Percentiles rank a stretch among this genome's conserved stretches.
These are phyloP conservation scores for Tragelaphus imberbis DNA, from an alignment of 2,113 vertebrate species.

Conservation along the genomic window DNA sequence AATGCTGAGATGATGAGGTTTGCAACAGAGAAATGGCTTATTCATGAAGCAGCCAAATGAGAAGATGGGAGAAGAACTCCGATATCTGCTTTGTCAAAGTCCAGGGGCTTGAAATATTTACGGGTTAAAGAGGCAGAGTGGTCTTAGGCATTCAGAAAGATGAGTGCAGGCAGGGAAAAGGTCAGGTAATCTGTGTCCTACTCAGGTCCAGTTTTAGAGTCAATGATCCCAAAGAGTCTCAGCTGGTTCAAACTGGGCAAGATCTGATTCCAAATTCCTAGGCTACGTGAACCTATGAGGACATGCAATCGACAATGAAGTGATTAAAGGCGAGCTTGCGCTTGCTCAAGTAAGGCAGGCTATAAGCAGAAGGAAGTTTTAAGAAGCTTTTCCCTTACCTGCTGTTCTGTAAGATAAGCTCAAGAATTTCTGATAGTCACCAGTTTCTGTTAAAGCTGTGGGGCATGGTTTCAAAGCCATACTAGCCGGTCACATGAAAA, in stretches of 20 bases:
- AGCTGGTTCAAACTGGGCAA: background rate
- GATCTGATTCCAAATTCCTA: background rate
- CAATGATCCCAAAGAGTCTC: background rate
- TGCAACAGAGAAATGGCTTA: background rate
- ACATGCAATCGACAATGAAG: background rate
- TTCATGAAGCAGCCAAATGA: background rate
- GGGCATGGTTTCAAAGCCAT: background rate
- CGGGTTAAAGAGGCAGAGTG: background rate
- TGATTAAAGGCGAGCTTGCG: background rate
- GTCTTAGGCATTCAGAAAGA: background rate
- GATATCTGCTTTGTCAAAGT: background rate
- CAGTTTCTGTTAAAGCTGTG: background rate
- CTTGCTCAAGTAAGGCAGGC: background rate
- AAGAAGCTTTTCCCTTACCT: background rate
- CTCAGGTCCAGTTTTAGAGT: background rate
- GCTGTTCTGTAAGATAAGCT: background rate
- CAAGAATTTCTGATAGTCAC: background rate
- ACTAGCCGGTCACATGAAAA: background rate
- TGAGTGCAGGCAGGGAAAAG: background rate
- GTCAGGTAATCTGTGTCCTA: background rate
- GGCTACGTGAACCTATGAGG: background rate
- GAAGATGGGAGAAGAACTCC: background rate
- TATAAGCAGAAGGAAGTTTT: background rate
- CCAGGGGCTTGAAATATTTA: background rate
- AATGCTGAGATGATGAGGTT: background rate